Evolutionary conservation across 2,113 vertebrate species (phyloP), one percentile per base, ranked within the genome.

Genomic region (Anarrhichthys ocellatus): DNA sequence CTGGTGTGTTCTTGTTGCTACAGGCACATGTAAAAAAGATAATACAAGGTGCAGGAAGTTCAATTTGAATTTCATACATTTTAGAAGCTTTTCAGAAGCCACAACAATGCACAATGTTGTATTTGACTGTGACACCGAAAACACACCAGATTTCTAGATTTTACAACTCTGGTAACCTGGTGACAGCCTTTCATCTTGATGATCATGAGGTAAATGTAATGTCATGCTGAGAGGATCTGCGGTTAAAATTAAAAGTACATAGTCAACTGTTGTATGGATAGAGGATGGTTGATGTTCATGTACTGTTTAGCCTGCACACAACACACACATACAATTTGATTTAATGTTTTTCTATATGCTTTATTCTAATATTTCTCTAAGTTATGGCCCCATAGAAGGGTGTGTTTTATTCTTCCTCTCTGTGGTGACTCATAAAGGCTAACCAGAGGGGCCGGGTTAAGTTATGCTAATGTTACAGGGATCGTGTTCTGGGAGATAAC

Each of bases 401-500:
- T 2, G 27, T 1, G 20, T 74, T 73, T 58, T 54, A 34, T 67
- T 32, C 36, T 76, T 59, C 82, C 80, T 59, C 76, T 88, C 68
- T 87, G 76, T 88, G 59, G 50, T 50, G 81, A 83, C 66, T 87
- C 89, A 62, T 87, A 87, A 89, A 90, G 81, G 84, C 88, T 87
- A 89, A 87, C 89, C 85, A 82, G 90, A 88, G 90, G 90, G 91
- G 85, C 74, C 34, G 24, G 85, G 58, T 82, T 89, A 86, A 78
- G 73, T 80, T 91, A 88, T 92, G 89, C 78, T 92, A 92, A 92
- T 90, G 74, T 87, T 65, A 32, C 76, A 70, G 69, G 87, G 85
- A 88, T 88, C 86, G 83, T 84, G 91, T 69, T 62, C 66, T 1
- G 22, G 46, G 48, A 81, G 93, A 93, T 94, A 93, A 86, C 67